These are phyloP conservation scores for Typhlomys cinereus DNA, from an alignment of 2,113 vertebrate species.

Conservation along the genomic window DNA sequence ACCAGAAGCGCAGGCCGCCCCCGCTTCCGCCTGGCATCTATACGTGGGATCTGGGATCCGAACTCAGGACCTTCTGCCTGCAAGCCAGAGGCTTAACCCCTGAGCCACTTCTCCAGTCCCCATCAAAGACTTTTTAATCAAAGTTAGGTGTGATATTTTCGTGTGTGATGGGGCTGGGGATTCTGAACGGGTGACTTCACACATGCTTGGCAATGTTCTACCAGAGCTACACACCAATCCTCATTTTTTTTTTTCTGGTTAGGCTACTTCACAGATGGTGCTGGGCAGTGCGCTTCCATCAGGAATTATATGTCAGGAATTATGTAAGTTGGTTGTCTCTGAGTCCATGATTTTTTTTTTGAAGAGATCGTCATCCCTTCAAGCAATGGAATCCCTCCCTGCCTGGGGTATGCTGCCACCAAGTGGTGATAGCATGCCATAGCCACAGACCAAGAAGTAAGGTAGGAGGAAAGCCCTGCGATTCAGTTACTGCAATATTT, in stretches of 20 bases:
- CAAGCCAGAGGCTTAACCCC: too few species aligned
- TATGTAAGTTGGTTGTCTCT: neutral
- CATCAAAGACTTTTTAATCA: neutral
- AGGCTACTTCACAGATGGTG: neutral
- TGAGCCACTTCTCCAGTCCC: too few species aligned
- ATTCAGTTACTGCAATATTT: neutral
- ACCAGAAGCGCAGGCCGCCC: too few species aligned
- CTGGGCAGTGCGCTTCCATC: neutral
- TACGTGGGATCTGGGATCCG: too few species aligned
- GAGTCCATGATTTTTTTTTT: neutral
- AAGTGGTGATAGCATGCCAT: slow-evolving; percentile 35
- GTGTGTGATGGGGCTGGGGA: neutral
- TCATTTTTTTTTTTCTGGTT: neutral
- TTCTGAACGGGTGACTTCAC: neutral
- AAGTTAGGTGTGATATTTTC: neutral
- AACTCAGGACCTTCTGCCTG: too few species aligned
- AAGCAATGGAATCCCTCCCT: neutral
- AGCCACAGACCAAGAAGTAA: neutral
- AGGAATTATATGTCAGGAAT: neutral
- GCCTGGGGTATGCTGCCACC: slow-evolving; percentile 69
- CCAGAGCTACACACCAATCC: neutral
- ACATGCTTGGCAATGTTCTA: neutral
- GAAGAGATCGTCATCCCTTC: neutral
- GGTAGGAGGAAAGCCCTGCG: too few species aligned
- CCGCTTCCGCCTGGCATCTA: too few species aligned